A percentile compares a stretch with the other conserved stretches of the same genome.
Conservation (phyloP, 2,797 vertebrate genomes). For the Vespertilio murinus region DNA sequence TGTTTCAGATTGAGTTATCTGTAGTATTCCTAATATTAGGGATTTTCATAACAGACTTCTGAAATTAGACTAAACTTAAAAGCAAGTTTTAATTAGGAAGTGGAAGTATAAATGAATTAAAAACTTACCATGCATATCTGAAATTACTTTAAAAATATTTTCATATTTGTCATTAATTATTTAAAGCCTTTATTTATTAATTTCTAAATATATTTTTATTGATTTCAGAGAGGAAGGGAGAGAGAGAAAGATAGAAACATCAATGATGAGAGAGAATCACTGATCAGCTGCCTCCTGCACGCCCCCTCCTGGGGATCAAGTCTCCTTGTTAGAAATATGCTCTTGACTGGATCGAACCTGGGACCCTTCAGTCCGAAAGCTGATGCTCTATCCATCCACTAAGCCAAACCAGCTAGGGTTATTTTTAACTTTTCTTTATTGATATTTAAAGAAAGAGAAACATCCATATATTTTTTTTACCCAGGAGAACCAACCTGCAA, state of each 20-base stretch:
- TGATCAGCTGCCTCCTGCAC: too few species aligned
- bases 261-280: too few species aligned
- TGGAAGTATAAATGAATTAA: slow-evolving; percentile 11
- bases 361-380: too few species aligned
- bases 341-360: too few species aligned
- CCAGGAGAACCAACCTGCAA: neutral
- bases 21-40: neutral
- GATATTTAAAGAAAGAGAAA: neutral
- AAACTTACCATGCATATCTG: neutral
- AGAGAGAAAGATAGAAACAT: neutral
- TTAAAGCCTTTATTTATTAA: neutral
- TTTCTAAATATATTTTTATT: neutral
- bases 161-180: neutral
- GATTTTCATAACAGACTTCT: slow-evolving; percentile 30
- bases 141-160: slow-evolving; percentile 12
- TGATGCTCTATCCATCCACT: too few species aligned
- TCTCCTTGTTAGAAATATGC: too few species aligned
- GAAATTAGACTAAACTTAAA: slow-evolving; percentile 3
- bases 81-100: slow-evolving; percentile 40
- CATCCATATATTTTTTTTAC: neutral
- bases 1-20: neutral
- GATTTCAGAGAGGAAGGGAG: neutral
- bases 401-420: too few species aligned
- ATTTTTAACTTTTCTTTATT: neutral
- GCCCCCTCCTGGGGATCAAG: too few species aligned